Percentiles rank a stretch among this genome's conserved stretches.
Conservation (phyloP, 2,797 vertebrate genomes). For the Ptychobarbus kaznakovi region DNA sequence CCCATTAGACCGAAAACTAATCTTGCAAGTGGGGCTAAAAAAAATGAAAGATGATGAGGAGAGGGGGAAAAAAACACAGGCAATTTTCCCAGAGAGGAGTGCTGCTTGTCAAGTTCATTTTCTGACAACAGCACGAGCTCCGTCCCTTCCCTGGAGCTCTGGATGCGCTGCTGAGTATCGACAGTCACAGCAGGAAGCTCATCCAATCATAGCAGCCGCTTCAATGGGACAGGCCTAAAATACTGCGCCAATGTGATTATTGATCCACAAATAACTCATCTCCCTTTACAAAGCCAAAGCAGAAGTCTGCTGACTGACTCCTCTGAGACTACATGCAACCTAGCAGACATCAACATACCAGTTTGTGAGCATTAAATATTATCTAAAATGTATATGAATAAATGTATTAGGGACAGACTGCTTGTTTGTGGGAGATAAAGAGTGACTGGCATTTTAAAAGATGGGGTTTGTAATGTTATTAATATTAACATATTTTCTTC, state of each 20-base stretch:
- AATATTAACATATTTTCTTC: background rate
- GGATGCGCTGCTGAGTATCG: conserved; percentile 28
- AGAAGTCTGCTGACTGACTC: background rate
- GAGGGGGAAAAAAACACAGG: background rate
- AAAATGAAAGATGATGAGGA: background rate
- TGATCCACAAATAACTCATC: conserved; percentile 43
- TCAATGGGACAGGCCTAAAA: conserved; percentile 39
- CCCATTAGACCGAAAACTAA: conserved; percentile 40
- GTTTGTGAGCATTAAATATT: background rate
- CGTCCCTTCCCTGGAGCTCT: conserved; percentile 4
- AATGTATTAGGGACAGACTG: background rate
- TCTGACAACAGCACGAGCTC: conserved; percentile 12
- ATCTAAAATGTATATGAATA: background rate
- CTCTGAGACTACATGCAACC: background rate
- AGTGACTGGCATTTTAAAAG: background rate
- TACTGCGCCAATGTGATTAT: conserved; percentile 28
- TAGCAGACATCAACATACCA: background rate
- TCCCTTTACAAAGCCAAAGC: conserved; percentile 36
- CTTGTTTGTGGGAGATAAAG: background rate
- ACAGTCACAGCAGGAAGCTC: conserved; percentile 43
- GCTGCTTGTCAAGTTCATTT: conserved; percentile 25
- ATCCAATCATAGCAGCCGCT: conserved; percentile 46
- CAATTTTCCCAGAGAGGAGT: conserved; percentile 4
- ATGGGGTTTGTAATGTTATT: background rate
- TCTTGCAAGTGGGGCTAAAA: conserved; percentile 12